A percentile compares a stretch with the other conserved stretches of the same genome.
These are phyloP conservation scores for Lagopus muta DNA, from an alignment of 2,113 vertebrate genomes.

Conservation along the genomic window DNA sequence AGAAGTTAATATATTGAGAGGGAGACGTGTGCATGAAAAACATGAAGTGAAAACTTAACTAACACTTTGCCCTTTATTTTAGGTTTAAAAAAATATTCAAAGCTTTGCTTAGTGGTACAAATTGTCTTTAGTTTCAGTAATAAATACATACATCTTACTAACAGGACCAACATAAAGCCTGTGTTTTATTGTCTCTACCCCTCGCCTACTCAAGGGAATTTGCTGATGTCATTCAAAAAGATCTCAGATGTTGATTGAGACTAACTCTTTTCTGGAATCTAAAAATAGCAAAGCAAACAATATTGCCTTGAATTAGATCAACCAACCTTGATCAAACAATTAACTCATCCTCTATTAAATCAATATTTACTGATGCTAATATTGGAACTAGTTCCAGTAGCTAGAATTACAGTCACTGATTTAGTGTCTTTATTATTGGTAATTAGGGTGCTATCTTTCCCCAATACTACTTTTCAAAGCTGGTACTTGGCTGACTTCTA, in stretches of 20 bases:
- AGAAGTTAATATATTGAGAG: not conserved
- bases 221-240: not conserved
- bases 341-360: slow-evolving; percentile 49
- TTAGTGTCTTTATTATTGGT: slow-evolving; percentile 15
- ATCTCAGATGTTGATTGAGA: not conserved
- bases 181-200: not conserved
- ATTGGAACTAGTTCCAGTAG: slow-evolving; percentile 5
- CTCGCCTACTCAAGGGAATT: not conserved
- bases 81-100: not conserved
- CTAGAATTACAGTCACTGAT: not conserved
- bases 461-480: not conserved
- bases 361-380: slow-evolving; percentile 46
- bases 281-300: slow-evolving; percentile 26
- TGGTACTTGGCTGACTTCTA: not conserved
- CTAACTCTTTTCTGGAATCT: slow-evolving; percentile 25
- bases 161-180: not conserved
- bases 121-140: not conserved
- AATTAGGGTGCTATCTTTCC: slow-evolving; percentile 7
- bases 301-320: slow-evolving; percentile 24
- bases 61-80: not conserved
- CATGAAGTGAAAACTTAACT: not conserved
- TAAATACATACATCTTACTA: not conserved
- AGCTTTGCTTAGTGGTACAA: not conserved
- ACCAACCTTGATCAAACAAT: slow-evolving; percentile 37
- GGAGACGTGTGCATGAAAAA: not conserved